A percentile compares a stretch with the other conserved stretches of the same genome.
These are phyloP conservation scores for Mycalesis mineus DNA, from an alignment of 2,888 invertebrate species.

Conservation along the genomic window DNA sequence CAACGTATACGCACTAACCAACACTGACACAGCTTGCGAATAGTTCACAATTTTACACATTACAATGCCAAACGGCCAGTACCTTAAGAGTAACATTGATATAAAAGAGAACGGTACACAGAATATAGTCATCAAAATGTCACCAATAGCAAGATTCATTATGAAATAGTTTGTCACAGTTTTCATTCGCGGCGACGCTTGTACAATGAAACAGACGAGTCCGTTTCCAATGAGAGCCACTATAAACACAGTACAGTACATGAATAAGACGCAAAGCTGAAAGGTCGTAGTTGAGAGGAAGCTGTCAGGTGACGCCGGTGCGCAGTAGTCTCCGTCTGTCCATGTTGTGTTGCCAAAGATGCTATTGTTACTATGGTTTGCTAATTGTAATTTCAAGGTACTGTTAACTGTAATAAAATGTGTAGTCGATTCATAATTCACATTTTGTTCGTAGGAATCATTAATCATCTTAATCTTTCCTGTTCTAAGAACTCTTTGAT, in stretches of 20 bases:
- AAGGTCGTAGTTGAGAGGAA: constrained; percentile 74
- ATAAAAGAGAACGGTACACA: constrained; percentile 95
- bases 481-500: not conserved
- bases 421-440: constrained; percentile 40
- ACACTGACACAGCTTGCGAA: constrained; percentile 87
- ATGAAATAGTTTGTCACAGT: constrained; percentile 96
- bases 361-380: constrained; percentile 29
- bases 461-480: constrained; percentile 41
- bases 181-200: constrained; percentile 89
- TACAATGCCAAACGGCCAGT: constrained; percentile 92
- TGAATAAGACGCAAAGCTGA: constrained; percentile 81
- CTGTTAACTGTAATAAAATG: constrained; percentile 30
- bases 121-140: constrained; percentile 92
- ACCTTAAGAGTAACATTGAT: constrained; percentile 85
- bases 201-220: constrained; percentile 91
- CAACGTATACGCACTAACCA: constrained; percentile 92
- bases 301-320: constrained; percentile 41
- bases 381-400: constrained; percentile 25
- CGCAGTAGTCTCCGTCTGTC: constrained; percentile 44
- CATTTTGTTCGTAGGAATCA: constrained; percentile 38
- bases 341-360: constrained; percentile 42
- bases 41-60: constrained; percentile 91
- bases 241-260: constrained; percentile 85
- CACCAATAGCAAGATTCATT: constrained; percentile 91
- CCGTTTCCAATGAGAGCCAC: constrained; percentile 86